phyloP scores from a whole-genome alignment of 2,888 invertebrate species.

The Panorpa germanica region DNA sequence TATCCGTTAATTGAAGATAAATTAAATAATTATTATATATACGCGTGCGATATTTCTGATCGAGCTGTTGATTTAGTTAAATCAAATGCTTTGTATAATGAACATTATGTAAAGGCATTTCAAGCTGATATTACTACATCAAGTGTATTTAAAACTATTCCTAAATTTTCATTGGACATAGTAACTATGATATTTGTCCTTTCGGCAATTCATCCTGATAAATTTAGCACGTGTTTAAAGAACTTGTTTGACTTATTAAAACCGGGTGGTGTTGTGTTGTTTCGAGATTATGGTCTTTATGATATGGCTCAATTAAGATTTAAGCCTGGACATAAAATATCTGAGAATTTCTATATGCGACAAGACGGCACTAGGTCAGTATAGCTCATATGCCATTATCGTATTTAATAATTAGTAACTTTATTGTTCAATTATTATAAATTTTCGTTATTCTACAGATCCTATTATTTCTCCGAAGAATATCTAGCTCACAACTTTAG shows the following conservation, averaged over 20 bases:
- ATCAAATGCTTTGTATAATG: slow-evolving; percentile 42
- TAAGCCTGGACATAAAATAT: slow-evolving; percentile 77
- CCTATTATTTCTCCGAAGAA: slow-evolving; percentile 64
- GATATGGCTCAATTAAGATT: slow-evolving; percentile 95
- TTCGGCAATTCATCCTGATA: slow-evolving; percentile 81
- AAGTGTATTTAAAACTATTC: slow-evolving; percentile 35
- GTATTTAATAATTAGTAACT: not conserved
- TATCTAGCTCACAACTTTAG: slow-evolving; percentile 45
- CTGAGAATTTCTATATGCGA: slow-evolving; percentile 84
- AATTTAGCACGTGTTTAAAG: slow-evolving; percentile 41
- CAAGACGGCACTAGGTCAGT: slow-evolving; percentile 84
- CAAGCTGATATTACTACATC: slow-evolving; percentile 67
- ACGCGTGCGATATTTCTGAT: slow-evolving; percentile 86
- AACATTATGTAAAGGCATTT: slow-evolving; percentile 51
- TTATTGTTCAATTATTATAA: not conserved
- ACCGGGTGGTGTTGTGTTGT: slow-evolving; percentile 63
- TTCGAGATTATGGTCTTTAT: slow-evolving; percentile 86
- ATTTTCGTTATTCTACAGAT: slow-evolving; percentile 27
- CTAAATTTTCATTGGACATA: slow-evolving; percentile 43
- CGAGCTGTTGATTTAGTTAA: slow-evolving; percentile 78
- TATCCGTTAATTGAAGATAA: slow-evolving; percentile 77
- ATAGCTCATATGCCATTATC: not conserved
- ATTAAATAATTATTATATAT: slow-evolving; percentile 44
- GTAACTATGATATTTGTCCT: slow-evolving; percentile 86
- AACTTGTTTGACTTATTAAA: slow-evolving; percentile 46